Evolutionary conservation across 37 sponge, comb jelly and placozoan species (phyloP), one percentile per base, ranked within the genome.

Genomic region (Aphrocallistes beatrix): DNA sequence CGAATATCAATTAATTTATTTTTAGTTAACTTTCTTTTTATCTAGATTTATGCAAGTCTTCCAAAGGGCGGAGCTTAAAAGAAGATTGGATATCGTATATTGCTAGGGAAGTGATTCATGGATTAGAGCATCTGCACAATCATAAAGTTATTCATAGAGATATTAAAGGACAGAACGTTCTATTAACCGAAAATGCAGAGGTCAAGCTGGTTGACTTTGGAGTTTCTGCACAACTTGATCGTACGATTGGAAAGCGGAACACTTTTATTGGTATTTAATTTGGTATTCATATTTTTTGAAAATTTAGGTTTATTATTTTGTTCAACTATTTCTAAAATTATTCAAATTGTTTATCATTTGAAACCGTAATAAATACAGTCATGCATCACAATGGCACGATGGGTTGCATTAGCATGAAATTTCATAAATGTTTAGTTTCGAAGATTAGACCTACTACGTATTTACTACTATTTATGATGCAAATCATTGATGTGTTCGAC

Each of bases 161-260:
- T 85, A 97, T 97, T 81, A 97, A 97, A 51, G 98, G 98, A 0
- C 98, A 97, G 85, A 97, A 97, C 38, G 95, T 97, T 16, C 88
- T 97, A 32, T 87, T 97, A 23, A 95, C 96, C 25, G 98, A 97
- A 81, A 95, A 97, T 86, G 98, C 96, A n/a, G 96, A 97, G 82
- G 91, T 97, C 51, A 97, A 97, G 69, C 83, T 97, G 23, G 96
- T 97, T 49, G 98, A 97, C 83, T 97, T 97, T 88, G 98, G 98
- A 34, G 98, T 97, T 38, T 95, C 95, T 36, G 98, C 98, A 17
- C 98, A 97, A 69, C 86, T 97, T 37, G 98, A 93, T 83, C 81
- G 95, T 1, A 97, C 98, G 39, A 95, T 97, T 83, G 96, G 98
- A 17, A 94, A 95, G 38, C 83, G 98, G 39, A 97, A 95, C 90